phyloP scores from a whole-genome alignment of 2,888 invertebrate genomes.

The Osedax fenrisi region DNA sequence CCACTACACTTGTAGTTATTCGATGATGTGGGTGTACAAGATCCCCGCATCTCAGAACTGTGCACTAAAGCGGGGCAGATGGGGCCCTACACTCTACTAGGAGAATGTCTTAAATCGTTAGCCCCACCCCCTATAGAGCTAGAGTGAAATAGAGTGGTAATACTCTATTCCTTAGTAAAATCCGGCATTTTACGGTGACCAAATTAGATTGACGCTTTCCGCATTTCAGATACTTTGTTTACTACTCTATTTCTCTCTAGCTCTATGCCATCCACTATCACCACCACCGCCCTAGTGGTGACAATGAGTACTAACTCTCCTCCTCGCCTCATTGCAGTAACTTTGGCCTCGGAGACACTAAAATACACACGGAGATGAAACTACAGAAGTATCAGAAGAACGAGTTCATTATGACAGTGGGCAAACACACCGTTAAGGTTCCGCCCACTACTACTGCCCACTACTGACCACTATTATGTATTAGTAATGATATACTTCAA shows the following conservation, averaged over 20 bases:
- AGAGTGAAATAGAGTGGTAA: no score
- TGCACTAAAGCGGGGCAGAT: conserved; percentile 92
- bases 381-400: conserved; percentile 67
- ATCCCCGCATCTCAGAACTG: conserved; percentile 83
- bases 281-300: no score
- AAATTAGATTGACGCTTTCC: no score
- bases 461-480: neutral
- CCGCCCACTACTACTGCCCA: conserved; percentile 35
- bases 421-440: conserved; percentile 70
- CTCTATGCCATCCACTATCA: no score
- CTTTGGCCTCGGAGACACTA: conserved; percentile 76
- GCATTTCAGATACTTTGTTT: no score
- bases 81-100: conserved; percentile 78
- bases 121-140: no score
- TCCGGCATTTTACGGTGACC: no score
- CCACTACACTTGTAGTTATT: conserved; percentile 50
- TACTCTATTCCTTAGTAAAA: no score
- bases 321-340: conserved; percentile 62
- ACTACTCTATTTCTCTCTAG: no score
- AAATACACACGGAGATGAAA: conserved; percentile 73
- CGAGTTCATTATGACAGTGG: conserved; percentile 84
- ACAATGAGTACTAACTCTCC: no score
- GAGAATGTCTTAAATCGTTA: conserved; percentile 71
- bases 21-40: conserved; percentile 81
- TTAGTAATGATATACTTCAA: no score